phyloP scores from a whole-genome alignment of 64 coral and sea anemone genomes.

The Acropora tenuis region DNA sequence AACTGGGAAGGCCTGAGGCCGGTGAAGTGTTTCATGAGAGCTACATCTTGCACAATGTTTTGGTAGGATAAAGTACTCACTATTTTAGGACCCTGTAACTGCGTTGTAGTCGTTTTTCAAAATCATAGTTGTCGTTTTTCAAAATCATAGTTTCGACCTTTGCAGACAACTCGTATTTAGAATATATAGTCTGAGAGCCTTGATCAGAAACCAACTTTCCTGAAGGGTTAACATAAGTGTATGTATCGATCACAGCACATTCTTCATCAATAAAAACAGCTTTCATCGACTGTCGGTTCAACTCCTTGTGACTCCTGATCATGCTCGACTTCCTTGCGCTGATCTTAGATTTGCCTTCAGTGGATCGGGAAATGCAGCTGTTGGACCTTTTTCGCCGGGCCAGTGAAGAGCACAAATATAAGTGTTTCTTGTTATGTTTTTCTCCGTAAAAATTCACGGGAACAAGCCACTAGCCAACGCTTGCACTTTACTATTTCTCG shows the following conservation, averaged over 20 bases:
- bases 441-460: conserved; percentile 38
- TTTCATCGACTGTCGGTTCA: neutral
- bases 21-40: conserved; percentile 72
- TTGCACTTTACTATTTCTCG: neutral
- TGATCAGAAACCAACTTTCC: no score
- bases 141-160: no score
- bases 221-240: no score
- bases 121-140: neutral
- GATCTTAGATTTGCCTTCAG: conserved; percentile 70
- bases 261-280: neutral
- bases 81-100: conserved; percentile 60
- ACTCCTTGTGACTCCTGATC: no score
- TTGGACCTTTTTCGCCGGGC: conserved; percentile 65
- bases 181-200: no score
- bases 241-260: no score
- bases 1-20: conserved; percentile 61
- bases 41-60: conserved; percentile 54
- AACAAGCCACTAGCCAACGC: conserved; percentile 47
- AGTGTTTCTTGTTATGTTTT: conserved; percentile 73
- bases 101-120: no score
- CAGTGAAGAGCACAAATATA: conserved; percentile 80
- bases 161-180: no score
- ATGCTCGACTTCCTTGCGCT: conserved; percentile 51
- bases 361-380: conserved; percentile 68
- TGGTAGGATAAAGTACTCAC: conserved; percentile 70